Evolutionary conservation across 2,113 vertebrate species (phyloP), one percentile per base, ranked within the genome.

Genomic region (Eurystomus gularis): DNA sequence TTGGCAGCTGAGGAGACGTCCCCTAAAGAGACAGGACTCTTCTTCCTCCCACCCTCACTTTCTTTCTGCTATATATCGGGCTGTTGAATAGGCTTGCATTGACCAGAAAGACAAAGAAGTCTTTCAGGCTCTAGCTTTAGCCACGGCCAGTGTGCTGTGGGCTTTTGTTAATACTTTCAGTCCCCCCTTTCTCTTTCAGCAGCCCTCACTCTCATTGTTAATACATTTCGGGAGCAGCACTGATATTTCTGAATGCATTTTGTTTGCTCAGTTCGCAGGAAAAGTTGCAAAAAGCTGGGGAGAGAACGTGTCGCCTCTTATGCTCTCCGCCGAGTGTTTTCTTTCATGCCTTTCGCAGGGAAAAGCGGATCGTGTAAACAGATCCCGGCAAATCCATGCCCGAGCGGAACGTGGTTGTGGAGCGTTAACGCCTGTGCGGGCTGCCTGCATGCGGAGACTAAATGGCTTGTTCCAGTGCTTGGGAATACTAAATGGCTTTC

Each of bases 61-160:
- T 92, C 87, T 66, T 89, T 71, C 84, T 72, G 91, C 93, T 97
- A 71, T 94, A 94, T 96, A 68, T 95, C 37, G 94, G 91, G 86
- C 86, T 2, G 19, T 73, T 98, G 96, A 98, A 95, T 97, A 97
- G 95, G 94, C 95, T 92, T 40, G 92, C 97, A 97, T 97, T 98
- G 98, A 98, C 93, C 90, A 82, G 88, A 51, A 61, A 82, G 93
- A 98, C 97, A 98, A 98, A 98, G 97, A 90, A 62, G 71, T 61
- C 98, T 97, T 98, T 98, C 96, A 98, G 86, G 40, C 84, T 52
- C 70, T 0, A 37, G 82, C 76, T 88, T 96, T 88, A 75, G 91
- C 95, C 87, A 9, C 82, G 94, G 96, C 94, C 52, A 58, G 79
- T 76, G 65, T 35, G 54, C 94, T 82, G 82, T 71, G 89, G 88